Evolutionary conservation across 1,140 invertebrate genomes (phyloP), one percentile per base, ranked within the genome.

Genomic region (Drosophila ohnishii): DNA sequence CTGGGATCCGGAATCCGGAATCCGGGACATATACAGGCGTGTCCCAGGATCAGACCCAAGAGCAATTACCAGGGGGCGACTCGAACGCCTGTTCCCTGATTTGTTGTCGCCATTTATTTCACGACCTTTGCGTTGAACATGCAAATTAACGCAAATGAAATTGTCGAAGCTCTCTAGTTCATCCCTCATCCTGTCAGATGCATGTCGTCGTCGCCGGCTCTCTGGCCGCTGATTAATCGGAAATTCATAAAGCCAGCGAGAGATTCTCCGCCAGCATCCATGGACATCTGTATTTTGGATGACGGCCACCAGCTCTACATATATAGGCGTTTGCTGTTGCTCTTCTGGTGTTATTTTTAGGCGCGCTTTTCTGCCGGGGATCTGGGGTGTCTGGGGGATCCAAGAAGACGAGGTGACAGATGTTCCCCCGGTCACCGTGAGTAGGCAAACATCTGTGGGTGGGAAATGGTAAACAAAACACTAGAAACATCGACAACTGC

Each of bases 41-140:
- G 84, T 87, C 69, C 69, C 79, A 44, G 45, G 50, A 59, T 35
- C 45, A 50, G 35, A 13, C 10, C 55, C 39, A 19, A 30, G 55
- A 71, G 63, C 83, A 86, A 88, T 88, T 87, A 86, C 76, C 71
- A 77, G 63, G 50, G 78, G 71, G 75, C 62, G 72, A 60, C 56
- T 69, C 73, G 62, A 34, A 50, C 39, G 63, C 65, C 61, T 55
- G 59, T 67, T 80, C 50, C 50, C 83, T 87, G 83, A 87, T 87
- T 87, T 87, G 80, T 87, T 87, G 84, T 87, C 84, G 84, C 84
- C 76, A 84, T 88, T 87, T 87, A 87, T 87, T 87, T 66, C 67
- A 78, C 76, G 60, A 78, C 75, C 75, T 78, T 78, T 72, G 75
- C 55, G 62, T 42, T 72, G 47, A 85, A 86, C 82, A 86, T 86